These are phyloP conservation scores for Condylura cristata DNA, from an alignment of 2,113 vertebrate genomes.

Conservation along the genomic window DNA sequence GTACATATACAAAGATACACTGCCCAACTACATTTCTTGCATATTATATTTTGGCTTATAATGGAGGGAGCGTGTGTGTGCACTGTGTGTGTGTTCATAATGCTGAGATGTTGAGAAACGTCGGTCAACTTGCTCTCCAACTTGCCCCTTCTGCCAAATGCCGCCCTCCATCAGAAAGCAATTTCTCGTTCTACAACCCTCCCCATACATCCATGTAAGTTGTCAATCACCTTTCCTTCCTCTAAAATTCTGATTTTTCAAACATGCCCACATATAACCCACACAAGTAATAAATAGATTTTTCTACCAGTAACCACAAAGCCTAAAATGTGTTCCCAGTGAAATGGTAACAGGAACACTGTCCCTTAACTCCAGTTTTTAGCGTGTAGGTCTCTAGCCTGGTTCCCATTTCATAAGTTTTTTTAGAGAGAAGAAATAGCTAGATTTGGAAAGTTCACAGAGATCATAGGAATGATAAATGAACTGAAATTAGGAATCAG, in stretches of 20 bases:
- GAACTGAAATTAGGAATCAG: neutral
- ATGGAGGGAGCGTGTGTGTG: neutral
- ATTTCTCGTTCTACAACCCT: neutral
- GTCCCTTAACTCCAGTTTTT: neutral
- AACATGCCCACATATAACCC: neutral
- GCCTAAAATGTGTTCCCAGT: neutral
- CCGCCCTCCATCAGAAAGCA: neutral
- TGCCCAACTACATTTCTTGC: neutral
- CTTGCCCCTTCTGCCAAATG: neutral
- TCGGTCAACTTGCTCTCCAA: neutral
- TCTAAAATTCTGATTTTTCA: constrained; percentile 38
- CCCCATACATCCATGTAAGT: neutral
- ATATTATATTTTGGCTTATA: neutral
- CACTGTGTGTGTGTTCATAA: neutral
- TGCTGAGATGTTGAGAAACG: neutral
- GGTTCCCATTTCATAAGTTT: neutral
- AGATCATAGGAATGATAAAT: neutral
- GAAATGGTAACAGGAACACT: neutral
- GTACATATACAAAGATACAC: neutral
- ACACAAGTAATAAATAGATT: neutral
- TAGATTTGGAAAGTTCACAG: neutral
- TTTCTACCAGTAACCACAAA: neutral
- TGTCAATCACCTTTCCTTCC: neutral
- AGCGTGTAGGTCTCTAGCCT: neutral
- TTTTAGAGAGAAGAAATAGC: neutral